A percentile compares a stretch with the other conserved stretches of the same genome.
Conservation (phyloP, 2,888 invertebrate genomes). For the Orgyia antiqua region DNA sequence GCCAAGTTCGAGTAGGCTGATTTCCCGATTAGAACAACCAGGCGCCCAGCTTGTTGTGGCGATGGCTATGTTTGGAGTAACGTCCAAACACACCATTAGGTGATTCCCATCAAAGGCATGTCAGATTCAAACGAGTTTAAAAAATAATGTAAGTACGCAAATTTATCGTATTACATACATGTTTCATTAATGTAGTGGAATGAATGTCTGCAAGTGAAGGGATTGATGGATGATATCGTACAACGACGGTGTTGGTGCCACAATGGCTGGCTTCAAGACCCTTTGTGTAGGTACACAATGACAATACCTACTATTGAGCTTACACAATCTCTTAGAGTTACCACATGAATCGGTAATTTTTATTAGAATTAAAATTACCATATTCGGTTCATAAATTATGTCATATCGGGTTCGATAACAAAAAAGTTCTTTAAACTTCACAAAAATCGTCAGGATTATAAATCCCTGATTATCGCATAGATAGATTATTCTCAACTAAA, state of each 20-base stretch:
- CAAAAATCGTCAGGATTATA: too few relatives aligned
- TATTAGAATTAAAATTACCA: not conserved
- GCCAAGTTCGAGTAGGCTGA: too few relatives aligned
- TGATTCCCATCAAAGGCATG: too few relatives aligned
- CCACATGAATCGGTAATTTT: not conserved
- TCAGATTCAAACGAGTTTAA: not conserved
- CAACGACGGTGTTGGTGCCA: slow-evolving; percentile 7
- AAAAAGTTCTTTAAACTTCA: too few relatives aligned
- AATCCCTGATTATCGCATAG: too few relatives aligned
- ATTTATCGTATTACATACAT: slow-evolving; percentile 14
- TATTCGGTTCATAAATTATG: too few relatives aligned
- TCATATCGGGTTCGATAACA: too few relatives aligned
- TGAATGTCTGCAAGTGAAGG: slow-evolving; percentile 5
- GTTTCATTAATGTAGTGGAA: slow-evolving; percentile 17
- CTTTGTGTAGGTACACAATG: not conserved
- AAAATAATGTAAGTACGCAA: not conserved
- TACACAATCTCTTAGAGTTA: not conserved
- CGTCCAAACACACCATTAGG: too few relatives aligned
- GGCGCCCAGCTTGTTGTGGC: too few relatives aligned
- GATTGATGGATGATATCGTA: slow-evolving; percentile 16
- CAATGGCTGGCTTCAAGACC: not conserved
- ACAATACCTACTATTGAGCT: not conserved
- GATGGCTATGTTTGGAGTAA: too few relatives aligned
- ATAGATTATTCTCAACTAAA: too few relatives aligned
- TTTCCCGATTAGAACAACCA: too few relatives aligned